Evolutionary conservation across 2,113 vertebrate species (phyloP).

Genomic region (Elaphurus davidianus): DNA sequence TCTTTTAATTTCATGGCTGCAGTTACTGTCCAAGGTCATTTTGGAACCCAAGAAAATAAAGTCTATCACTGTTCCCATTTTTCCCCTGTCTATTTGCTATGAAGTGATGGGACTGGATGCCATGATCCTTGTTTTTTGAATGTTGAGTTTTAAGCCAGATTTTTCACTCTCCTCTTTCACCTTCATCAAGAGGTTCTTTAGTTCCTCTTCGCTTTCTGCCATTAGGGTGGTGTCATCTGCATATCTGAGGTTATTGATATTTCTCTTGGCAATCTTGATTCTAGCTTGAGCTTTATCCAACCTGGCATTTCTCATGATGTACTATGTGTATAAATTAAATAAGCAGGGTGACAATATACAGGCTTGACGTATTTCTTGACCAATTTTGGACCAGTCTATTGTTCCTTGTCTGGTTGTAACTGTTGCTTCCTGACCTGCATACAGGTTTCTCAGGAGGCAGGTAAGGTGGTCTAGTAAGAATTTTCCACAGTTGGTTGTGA

Average conservation of each 20-base stretch:
- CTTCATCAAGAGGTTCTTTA: neutral
- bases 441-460: neutral
- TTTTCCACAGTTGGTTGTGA: neutral
- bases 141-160: neutral
- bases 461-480: neutral
- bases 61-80: neutral
- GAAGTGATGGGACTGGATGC: neutral
- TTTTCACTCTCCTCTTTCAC: neutral
- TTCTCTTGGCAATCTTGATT: neutral
- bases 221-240: neutral
- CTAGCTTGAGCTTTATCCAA: neutral
- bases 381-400: neutral
- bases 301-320: neutral
- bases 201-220: neutral
- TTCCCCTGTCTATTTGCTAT: neutral
- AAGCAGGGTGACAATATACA: neutral
- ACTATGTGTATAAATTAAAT: neutral
- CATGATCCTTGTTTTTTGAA: neutral
- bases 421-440: neutral
- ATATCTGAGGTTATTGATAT: neutral
- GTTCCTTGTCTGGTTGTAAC: neutral
- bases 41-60: neutral
- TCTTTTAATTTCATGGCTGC: neutral
- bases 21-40: neutral
- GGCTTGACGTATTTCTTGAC: neutral